Conservation (phyloP, 1,140 invertebrate species). For the Drosophila sturtevanti region DNA sequence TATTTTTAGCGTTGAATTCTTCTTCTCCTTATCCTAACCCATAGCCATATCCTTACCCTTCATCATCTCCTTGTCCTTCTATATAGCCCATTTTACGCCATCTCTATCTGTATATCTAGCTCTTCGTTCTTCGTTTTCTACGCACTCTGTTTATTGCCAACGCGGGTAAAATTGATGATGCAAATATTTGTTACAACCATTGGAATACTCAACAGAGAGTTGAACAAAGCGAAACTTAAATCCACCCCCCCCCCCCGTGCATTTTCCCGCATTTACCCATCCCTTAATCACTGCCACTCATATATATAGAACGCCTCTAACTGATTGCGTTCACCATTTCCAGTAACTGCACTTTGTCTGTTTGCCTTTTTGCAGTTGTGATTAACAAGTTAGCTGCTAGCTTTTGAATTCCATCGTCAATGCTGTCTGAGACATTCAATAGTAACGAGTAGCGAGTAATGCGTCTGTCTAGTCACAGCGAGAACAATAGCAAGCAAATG, state of each 20-base stretch:
- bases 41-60: conserved; percentile 6
- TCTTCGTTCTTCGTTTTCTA: background rate
- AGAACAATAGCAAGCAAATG: no score
- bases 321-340: conserved; percentile 28
- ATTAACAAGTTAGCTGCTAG: conserved; percentile 50
- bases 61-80: background rate
- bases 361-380: conserved; percentile 47
- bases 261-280: no score
- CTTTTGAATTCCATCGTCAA: no score
- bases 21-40: conserved; percentile 16
- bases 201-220: background rate
- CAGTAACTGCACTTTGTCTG: conserved; percentile 48
- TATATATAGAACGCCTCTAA: no score
- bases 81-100: conserved; percentile 1
- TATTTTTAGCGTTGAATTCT: conserved; percentile 63
- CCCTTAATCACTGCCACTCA: no score
- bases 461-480: background rate
- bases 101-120: background rate
- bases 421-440: conserved; percentile 2
- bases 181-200: conserved; percentile 54
- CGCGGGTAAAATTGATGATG: conserved; percentile 55
- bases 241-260: no score
- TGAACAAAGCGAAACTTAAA: background rate
- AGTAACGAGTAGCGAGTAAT: background rate
- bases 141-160: conserved; percentile 38